A percentile compares a stretch with the other conserved stretches of the same genome.
Conservation (phyloP, 2,113 vertebrate genomes). For the Plecotus auritus region DNA sequence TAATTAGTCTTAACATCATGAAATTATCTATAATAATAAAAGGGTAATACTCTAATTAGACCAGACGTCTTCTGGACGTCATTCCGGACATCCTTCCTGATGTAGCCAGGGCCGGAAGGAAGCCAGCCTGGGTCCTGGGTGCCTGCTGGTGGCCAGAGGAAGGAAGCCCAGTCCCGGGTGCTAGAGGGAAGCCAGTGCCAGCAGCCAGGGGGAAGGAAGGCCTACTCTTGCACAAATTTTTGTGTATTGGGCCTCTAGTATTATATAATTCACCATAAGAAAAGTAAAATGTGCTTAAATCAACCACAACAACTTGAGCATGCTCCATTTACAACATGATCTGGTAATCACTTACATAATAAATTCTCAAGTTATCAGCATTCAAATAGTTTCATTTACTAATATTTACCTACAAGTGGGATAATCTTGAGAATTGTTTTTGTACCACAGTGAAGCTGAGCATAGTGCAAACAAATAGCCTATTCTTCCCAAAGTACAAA, state of each 20-base stretch:
- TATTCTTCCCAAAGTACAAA: slow-evolving; percentile 1
- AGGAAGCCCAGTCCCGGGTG: too few species aligned
- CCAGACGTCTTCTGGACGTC: too few species aligned
- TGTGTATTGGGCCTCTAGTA: not conserved
- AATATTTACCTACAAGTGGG: not conserved
- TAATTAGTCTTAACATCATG: not conserved
- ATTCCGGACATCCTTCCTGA: too few species aligned
- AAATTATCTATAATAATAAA: not conserved
- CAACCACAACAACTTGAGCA: not conserved
- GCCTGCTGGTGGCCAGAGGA: too few species aligned
- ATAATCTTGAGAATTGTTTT: not conserved
- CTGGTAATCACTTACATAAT: not conserved
- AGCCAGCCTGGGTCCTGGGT: too few species aligned
- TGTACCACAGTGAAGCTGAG: not conserved
- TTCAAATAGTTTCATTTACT: not conserved
- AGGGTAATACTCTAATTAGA: too few species aligned
- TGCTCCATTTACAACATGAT: not conserved
- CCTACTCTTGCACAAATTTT: too few species aligned
- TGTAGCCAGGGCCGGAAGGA: too few species aligned
- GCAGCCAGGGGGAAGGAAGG: too few species aligned
- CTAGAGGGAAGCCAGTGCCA: too few species aligned
- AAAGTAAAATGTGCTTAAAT: not conserved
- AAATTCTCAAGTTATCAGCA: not conserved
- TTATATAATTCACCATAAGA: not conserved
- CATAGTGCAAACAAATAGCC: not conserved